Evolutionary conservation across 2,888 invertebrate species (phyloP).

Genomic region (Temnothorax unifasciatus): DNA sequence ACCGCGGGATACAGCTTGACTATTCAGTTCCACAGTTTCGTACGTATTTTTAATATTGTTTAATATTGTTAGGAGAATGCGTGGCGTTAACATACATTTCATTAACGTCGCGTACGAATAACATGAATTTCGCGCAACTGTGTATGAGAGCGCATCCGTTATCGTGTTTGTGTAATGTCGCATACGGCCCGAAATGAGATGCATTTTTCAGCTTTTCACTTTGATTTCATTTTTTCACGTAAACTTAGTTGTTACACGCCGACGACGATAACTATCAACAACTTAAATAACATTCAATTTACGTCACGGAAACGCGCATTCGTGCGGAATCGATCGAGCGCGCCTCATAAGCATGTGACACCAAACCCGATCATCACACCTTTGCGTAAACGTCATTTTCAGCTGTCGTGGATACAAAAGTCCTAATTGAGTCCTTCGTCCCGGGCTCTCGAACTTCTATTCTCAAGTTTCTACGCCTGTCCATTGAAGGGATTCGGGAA

Average conservation of each 20-base stretch:
- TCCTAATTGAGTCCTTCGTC: constrained; percentile 74
- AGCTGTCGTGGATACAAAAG: constrained; percentile 61
- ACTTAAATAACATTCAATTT: constrained; percentile 23
- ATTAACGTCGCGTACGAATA: constrained; percentile 16
- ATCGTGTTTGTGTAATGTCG: constrained; percentile 30
- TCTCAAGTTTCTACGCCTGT: constrained; percentile 69
- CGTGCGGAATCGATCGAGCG: not conserved
- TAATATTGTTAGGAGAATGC: not conserved
- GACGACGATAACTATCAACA: not conserved
- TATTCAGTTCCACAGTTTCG: not conserved
- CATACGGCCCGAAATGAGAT: not conserved
- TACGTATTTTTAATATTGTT: constrained; percentile 32
- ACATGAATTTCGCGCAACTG: not conserved
- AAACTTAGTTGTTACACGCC: constrained; percentile 7
- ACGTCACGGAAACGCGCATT: not conserved
- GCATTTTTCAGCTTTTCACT: constrained; percentile 19
- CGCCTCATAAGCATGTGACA: constrained; percentile 43
- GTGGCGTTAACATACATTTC: constrained; percentile 26
- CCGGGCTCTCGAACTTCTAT: constrained; percentile 70
- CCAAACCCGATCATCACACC: constrained; percentile 58
- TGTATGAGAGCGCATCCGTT: not conserved
- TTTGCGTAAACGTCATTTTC: constrained; percentile 70
- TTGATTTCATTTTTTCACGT: constrained; percentile 16
- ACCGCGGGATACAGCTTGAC: constrained; percentile 1
- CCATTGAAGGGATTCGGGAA: constrained; percentile 70